Evolutionary conservation across 1,140 invertebrate genomes (phyloP).

Genomic region (Pectinophora gossypiella): DNA sequence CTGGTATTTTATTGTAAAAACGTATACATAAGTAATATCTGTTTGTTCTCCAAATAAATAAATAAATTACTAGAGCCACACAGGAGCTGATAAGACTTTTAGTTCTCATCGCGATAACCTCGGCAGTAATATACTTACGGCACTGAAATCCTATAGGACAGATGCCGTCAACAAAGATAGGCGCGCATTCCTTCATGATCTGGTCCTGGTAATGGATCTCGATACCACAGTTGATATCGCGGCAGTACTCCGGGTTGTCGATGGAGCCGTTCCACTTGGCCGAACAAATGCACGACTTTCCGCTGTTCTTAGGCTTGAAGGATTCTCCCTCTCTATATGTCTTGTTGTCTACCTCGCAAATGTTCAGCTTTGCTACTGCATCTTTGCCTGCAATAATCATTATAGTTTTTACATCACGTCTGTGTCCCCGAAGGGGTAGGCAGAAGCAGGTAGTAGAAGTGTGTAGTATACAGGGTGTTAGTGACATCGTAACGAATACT

Average conservation of each 20-base stretch:
- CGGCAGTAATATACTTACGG: slow-evolving; percentile 68
- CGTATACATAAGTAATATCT: too few species aligned
- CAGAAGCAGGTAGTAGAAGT: too few species aligned
- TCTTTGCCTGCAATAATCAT: slow-evolving; percentile 62
- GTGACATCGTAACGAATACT: too few species aligned
- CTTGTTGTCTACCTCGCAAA: slow-evolving; percentile 65
- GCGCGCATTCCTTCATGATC: slow-evolving; percentile 66
- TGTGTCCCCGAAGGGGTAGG: too few species aligned
- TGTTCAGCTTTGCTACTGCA: slow-evolving; percentile 53
- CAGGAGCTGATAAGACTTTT: too few species aligned
- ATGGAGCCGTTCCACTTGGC: slow-evolving; percentile 53
- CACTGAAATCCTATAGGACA: slow-evolving; percentile 74
- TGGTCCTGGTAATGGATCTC: slow-evolving; percentile 65
- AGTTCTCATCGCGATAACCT: too few species aligned
- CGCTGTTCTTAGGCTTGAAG: slow-evolving; percentile 68
- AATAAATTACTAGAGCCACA: background rate
- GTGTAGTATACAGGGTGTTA: too few species aligned
- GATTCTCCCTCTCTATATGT: slow-evolving; percentile 68
- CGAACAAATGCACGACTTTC: slow-evolving; percentile 69
- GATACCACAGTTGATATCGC: slow-evolving; percentile 71
- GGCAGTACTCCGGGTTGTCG: slow-evolving; percentile 51
- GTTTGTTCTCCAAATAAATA: too few species aligned
- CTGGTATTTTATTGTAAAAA: too few species aligned
- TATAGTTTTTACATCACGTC: too few species aligned
- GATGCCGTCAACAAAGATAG: slow-evolving; percentile 57